Percentiles rank a stretch among this genome's conserved stretches.
Conservation (phyloP, 2,797 vertebrate genomes). For the Melanotaenia pygmaea region DNA sequence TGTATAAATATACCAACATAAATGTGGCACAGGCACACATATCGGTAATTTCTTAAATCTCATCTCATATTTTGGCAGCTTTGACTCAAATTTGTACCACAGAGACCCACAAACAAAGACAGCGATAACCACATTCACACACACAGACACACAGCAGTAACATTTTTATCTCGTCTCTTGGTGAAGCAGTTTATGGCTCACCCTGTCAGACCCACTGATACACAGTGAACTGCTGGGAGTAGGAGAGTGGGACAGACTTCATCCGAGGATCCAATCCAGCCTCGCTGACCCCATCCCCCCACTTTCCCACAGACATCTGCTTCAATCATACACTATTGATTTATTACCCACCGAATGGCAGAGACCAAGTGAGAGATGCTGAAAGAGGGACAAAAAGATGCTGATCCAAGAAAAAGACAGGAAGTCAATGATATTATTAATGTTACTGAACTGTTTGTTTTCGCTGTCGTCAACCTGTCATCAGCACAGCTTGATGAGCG, state of each 20-base stretch:
- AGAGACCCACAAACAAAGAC: conserved; percentile 2
- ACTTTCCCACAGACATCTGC: conserved; percentile 71
- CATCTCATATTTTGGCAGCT: conserved; percentile 47
- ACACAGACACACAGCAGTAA: conserved; percentile 6
- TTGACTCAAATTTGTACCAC: conserved; percentile 28
- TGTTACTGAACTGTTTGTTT: conserved; percentile 34
- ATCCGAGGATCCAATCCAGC: conserved; percentile 43
- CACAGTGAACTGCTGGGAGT: conserved; percentile 16
- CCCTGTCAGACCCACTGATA: conserved; percentile 25
- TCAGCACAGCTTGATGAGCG: conserved; percentile 7
- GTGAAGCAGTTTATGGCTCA: conserved; percentile 35
- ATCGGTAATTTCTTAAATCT: conserved; percentile 3
- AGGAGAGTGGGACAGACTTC: conserved; percentile 47
- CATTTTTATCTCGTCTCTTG: conserved; percentile 35
- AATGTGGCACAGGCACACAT: background rate
- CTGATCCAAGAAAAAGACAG: conserved; percentile 27
- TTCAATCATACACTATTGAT: conserved; percentile 72
- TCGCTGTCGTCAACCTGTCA: conserved; percentile 38
- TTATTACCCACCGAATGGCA: conserved; percentile 67
- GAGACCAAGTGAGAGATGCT: conserved; percentile 40
- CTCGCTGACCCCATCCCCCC: conserved; percentile 56
- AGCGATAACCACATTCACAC: conserved; percentile 12
- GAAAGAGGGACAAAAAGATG: conserved; percentile 42
- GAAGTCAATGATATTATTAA: conserved; percentile 59
- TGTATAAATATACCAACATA: background rate